Evolutionary conservation across 1,140 invertebrate genomes (phyloP).

Genomic region (Trachymyrmex cornetzi): DNA sequence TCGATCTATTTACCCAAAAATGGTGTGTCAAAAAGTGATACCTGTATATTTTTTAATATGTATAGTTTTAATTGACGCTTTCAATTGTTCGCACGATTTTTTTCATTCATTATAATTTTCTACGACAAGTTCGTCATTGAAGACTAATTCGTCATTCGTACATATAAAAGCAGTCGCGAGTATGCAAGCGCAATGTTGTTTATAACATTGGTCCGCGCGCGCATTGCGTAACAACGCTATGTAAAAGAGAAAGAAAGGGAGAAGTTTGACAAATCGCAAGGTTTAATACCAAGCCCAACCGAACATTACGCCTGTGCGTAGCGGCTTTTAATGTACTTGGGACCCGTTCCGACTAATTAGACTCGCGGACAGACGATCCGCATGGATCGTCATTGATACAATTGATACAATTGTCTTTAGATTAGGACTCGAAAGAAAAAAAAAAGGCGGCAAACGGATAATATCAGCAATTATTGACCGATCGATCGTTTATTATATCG

Average conservation of each 20-base stretch:
- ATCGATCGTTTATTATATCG: neutral
- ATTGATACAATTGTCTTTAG: conserved; percentile 49
- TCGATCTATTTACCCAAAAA: too few species aligned
- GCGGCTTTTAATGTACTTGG: conserved; percentile 9
- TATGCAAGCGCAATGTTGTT: neutral
- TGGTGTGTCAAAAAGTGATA: too few species aligned
- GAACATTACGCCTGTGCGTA: conserved; percentile 2
- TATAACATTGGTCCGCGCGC: neutral
- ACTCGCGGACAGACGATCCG: neutral
- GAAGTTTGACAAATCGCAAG: conserved; percentile 29
- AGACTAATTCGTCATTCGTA: neutral
- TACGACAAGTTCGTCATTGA: neutral
- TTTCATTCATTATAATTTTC: neutral
- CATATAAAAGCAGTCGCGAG: neutral
- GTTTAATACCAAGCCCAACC: conserved; percentile 21
- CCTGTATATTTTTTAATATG: neutral
- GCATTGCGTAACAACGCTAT: conserved; percentile 1
- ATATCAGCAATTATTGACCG: neutral
- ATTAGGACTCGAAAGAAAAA: neutral
- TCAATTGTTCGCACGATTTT: neutral
- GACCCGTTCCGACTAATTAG: conserved; percentile 33
- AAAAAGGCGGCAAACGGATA: neutral
- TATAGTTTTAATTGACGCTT: neutral
- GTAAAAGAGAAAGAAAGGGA: conserved; percentile 19
- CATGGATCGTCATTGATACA: conserved; percentile 12